Evolutionary conservation across 2,888 invertebrate species (phyloP).

Genomic region (Lysandra bellargus): DNA sequence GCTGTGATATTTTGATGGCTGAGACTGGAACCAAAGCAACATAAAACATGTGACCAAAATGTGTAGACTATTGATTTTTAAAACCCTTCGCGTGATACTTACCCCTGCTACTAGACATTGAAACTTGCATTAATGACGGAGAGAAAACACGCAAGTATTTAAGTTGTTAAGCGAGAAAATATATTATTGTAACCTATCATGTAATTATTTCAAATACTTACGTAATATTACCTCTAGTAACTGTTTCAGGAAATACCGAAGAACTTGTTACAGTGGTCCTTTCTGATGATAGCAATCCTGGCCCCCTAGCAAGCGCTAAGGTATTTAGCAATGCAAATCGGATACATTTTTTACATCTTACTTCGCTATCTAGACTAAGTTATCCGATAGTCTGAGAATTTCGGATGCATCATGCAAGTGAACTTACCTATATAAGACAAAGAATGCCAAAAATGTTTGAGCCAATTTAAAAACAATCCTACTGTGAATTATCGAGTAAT

Average conservation of each 20-base stretch:
- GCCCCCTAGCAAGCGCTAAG: not conserved
- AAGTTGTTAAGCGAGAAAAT: not conserved
- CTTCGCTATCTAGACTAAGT: too few species aligned
- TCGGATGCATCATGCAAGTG: not conserved
- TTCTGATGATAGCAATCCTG: not conserved
- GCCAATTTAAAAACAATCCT: not conserved
- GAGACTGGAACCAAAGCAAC: not conserved
- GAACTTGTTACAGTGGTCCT: not conserved
- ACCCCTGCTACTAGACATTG: slow-evolving; percentile 24
- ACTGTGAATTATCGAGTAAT: slow-evolving; percentile 17
- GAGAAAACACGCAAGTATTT: slow-evolving; percentile 7
- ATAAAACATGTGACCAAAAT: not conserved
- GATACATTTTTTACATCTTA: too few species aligned
- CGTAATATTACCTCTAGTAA: not conserved
- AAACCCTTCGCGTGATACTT: slow-evolving; percentile 34
- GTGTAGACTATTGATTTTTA: slow-evolving; percentile 12
- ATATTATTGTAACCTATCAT: not conserved
- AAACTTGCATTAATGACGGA: slow-evolving; percentile 5
- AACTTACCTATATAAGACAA: not conserved
- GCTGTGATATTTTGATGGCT: too few species aligned
- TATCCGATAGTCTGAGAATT: not conserved
- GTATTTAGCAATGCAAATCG: not conserved
- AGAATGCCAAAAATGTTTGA: slow-evolving; percentile 9
- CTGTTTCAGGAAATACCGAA: not conserved
- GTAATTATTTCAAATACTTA: not conserved